Percentiles rank a stretch among this genome's conserved stretches.
Evolutionary conservation across 1,140 invertebrate species (phyloP).

Genomic region (Orchestia grillus): DNA sequence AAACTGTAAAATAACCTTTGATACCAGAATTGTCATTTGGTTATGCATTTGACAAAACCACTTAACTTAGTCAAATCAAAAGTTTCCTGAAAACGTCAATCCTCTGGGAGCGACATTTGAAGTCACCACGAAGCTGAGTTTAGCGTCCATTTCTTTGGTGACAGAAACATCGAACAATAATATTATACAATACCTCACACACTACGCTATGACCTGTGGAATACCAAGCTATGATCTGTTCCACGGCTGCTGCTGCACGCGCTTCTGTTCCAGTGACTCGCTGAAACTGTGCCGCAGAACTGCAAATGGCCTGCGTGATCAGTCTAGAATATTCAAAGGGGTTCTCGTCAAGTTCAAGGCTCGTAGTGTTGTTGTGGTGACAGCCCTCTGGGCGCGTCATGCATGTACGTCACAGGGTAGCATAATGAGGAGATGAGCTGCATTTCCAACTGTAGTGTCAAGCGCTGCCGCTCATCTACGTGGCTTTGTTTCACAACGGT

Average conservation of each 20-base stretch:
- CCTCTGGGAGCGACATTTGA: background rate
- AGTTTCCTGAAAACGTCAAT: background rate
- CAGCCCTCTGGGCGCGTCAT: background rate
- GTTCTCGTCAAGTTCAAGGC: conserved; percentile 24
- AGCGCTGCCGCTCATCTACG: background rate
- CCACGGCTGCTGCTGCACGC: background rate
- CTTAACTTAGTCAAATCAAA: background rate
- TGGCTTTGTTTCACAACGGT: background rate
- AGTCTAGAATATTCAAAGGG: conserved; percentile 2
- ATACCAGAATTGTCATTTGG: background rate
- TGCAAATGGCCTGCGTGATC: background rate
- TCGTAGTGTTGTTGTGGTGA: background rate
- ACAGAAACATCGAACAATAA: background rate
- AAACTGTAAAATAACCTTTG: background rate
- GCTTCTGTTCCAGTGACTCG: background rate
- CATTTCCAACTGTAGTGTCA: background rate
- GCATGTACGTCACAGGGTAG: background rate
- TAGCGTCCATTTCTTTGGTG: background rate
- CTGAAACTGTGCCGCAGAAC: background rate
- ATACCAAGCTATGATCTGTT: background rate
- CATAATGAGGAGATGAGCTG: background rate
- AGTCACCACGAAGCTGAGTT: background rate
- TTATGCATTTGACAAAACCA: background rate
- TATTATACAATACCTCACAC: background rate
- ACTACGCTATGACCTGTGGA: background rate